Conservation (phyloP, 2,113 vertebrate genomes). For the Tympanuchus pallidicinctus region DNA sequence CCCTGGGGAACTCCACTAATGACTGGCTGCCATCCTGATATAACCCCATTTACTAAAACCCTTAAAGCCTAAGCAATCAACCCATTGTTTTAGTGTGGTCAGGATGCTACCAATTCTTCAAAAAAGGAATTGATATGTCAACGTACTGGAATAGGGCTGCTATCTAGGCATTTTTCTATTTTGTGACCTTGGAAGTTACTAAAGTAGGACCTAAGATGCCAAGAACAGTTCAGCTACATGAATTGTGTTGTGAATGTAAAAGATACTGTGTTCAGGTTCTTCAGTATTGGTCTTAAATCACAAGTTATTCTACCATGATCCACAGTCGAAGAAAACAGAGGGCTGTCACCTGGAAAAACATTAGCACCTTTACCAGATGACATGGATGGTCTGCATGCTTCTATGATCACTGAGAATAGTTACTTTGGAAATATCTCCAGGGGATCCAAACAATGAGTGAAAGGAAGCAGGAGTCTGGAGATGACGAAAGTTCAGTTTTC, state of each 20-base stretch:
- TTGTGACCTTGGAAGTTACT: conserved; percentile 19
- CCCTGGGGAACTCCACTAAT: neutral
- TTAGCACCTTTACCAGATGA: conserved; percentile 69
- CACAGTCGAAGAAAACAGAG: neutral
- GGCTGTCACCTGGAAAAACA: conserved; percentile 41
- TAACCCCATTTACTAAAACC: neutral
- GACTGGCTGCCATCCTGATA: neutral
- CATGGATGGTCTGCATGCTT: neutral
- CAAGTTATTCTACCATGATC: neutral
- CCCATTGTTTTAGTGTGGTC: neutral
- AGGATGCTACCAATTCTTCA: neutral
- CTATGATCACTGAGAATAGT: conserved; percentile 25
- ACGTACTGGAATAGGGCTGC: neutral
- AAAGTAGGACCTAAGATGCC: neutral
- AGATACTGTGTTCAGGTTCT: conserved; percentile 2
- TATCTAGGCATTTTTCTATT: neutral
- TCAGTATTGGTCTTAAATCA: conserved; percentile 45
- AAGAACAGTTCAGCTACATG: neutral
- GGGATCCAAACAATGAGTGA: conserved; percentile 16
- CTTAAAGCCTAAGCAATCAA: neutral
- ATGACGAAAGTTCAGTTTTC: conserved; percentile 39
- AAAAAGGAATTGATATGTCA: neutral
- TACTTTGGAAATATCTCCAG: conserved; percentile 34
- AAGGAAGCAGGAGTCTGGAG: conserved; percentile 49
- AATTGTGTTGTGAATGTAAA: neutral